Base-by-base conservation (phyloP, 2,888 invertebrate species). In the Caenorhabditis sp. region DNA sequence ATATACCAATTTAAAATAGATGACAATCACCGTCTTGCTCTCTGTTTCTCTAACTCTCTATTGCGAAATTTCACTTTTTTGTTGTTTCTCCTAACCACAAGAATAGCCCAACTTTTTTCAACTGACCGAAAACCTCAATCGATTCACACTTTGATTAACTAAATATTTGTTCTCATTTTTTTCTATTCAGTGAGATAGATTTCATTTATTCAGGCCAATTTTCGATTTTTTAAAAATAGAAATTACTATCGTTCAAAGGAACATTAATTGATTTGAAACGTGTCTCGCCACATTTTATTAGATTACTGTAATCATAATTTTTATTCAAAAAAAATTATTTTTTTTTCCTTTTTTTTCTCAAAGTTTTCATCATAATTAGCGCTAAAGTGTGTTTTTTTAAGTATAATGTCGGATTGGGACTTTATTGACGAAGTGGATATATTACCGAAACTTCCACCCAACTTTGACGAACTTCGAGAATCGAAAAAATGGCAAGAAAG, bases 401-500 rank as follows among this genome's bases (percentile, higher is more conserved):
- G 31, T 31, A 58, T 27, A 36, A 79, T 80, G 79, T 67, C 69
- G 19, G 71, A 74, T 26, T 71, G 93, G 89, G 97, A 97, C 66
- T 89, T 96, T 0, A 89, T 96, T 37, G 93, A 94, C 83, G 94
- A 97, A 0, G 95, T 95, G 58, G 95, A 99, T 87, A 94, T 99
- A 79, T 88, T 97, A 0, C 93, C 94, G 0, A 94, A 95, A 88
- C 89, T 99, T 43, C 95, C 97, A 0, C 94, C 95, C 89, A 95
- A 97, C 89, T 97, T 97, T 89, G 95, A 93, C 88, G 95, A 96
- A 3, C 94, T 95, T 88, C 88, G 94, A 3, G 95, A 97, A 84
- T 94, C 94, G 0, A 97, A 96, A 88, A 97, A 97, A 87, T 99
- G 99, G 99, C 73, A 72, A 50, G 94, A 97, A 67, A 91, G 99